A percentile compares a stretch with the other conserved stretches of the same genome.
Conservation (phyloP, 2,888 invertebrate species). For the Rhagonycha lutea region DNA sequence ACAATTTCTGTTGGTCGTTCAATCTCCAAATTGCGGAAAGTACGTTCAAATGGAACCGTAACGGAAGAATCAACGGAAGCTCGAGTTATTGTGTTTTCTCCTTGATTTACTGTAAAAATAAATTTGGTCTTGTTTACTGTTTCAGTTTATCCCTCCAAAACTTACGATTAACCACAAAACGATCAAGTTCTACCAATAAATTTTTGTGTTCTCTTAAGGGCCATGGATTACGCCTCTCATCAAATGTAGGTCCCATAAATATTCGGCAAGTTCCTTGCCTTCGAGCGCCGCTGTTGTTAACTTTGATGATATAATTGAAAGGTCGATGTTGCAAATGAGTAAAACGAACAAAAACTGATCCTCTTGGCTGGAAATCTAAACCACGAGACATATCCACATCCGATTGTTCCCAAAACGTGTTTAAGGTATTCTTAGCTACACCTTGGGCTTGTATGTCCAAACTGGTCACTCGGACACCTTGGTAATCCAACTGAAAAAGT, state of each 20-base stretch:
- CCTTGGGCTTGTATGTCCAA: constrained; percentile 58
- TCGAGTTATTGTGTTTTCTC: constrained; percentile 67
- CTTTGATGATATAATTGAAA: constrained; percentile 66
- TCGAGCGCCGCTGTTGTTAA: constrained; percentile 60
- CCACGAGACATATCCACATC: constrained; percentile 75
- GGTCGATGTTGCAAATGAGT: constrained; percentile 75
- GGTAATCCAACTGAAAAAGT: constrained; percentile 60
- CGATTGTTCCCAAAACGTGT: constrained; percentile 76
- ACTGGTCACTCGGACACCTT: constrained; percentile 63
- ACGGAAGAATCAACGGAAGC: constrained; percentile 72
- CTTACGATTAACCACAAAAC: constrained; percentile 68
- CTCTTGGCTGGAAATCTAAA: constrained; percentile 76
- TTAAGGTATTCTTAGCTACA: constrained; percentile 59
- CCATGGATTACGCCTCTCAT: constrained; percentile 68
- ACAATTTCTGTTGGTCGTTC: constrained; percentile 61
- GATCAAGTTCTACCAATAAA: constrained; percentile 75
- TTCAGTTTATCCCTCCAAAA: constrained; percentile 27
- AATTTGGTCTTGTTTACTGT: neutral
- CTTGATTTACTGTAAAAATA: constrained; percentile 63
- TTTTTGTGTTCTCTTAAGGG: constrained; percentile 65
- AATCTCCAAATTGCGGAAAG: constrained; percentile 70
- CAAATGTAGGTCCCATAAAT: constrained; percentile 66
- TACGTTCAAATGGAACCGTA: constrained; percentile 80
- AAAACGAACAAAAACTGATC: constrained; percentile 69
- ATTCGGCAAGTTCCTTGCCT: constrained; percentile 67